Evolutionary conservation across 2,797 vertebrate genomes (phyloP).

Genomic region (Rhinophrynus dorsalis): DNA sequence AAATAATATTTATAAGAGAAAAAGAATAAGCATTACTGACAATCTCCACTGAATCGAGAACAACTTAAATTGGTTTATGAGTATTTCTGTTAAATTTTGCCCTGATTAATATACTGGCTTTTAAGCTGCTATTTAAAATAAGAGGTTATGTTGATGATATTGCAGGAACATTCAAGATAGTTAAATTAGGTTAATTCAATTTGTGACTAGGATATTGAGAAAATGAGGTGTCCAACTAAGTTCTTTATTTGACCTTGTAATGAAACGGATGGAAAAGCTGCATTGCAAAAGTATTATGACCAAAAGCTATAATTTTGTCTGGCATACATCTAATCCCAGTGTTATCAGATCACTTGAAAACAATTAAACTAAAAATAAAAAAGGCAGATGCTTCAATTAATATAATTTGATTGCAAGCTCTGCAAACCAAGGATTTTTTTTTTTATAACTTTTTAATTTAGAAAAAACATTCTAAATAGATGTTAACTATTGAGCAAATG

Average conservation of each 20-base stretch:
- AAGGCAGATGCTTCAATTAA: too few species aligned
- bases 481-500: too few species aligned
- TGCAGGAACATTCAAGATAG: constrained; percentile 7
- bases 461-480: too few species aligned
- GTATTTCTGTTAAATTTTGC: background rate
- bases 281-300: too few species aligned
- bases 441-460: too few species aligned
- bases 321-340: too few species aligned
- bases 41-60: background rate
- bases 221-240: constrained; percentile 20
- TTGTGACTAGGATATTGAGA: constrained; percentile 25
- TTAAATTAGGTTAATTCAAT: constrained; percentile 33
- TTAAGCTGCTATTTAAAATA: constrained; percentile 3
- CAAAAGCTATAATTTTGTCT: too few species aligned
- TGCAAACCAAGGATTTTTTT: too few species aligned
- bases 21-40: background rate
- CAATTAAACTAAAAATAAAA: too few species aligned
- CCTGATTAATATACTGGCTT: constrained; percentile 11
- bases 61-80: background rate
- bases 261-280: too few species aligned
- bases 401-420: too few species aligned
- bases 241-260: constrained; percentile 28
- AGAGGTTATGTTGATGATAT: constrained; percentile 20
- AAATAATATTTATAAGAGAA: background rate
- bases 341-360: too few species aligned